A percentile compares a stretch with the other conserved stretches of the same genome.
phyloP scores from a whole-genome alignment of 2,113 vertebrate genomes.

The Caracal caracal region DNA sequence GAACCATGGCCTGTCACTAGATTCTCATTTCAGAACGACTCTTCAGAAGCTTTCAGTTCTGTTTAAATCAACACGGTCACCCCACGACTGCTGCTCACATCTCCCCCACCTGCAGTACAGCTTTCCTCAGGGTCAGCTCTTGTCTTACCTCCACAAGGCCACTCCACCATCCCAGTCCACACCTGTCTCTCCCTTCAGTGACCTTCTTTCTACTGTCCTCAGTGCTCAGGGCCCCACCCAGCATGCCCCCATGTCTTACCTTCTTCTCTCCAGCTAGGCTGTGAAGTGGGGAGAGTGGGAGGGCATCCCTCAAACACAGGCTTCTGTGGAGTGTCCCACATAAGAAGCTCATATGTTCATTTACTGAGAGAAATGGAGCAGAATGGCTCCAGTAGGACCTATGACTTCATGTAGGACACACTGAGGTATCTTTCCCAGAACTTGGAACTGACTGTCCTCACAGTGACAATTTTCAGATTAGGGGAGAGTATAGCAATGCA shows the following conservation, averaged over 20 bases:
- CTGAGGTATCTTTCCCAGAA: not conserved
- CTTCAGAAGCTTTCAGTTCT: not conserved
- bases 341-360: not conserved
- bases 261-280: not conserved
- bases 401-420: not conserved
- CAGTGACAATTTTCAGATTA: not conserved
- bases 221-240: not conserved
- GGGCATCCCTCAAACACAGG: not conserved
- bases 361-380: not conserved
- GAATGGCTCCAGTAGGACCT: not conserved
- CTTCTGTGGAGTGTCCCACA: not conserved
- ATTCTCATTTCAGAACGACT: not conserved
- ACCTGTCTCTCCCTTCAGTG: not conserved
- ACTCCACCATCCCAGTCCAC: not conserved
- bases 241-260: not conserved
- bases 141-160: not conserved
- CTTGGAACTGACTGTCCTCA: not conserved
- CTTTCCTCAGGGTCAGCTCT: not conserved
- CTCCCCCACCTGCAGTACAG: no score
- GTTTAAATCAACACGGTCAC: not conserved
- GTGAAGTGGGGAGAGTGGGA: not conserved
- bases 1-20: not conserved
- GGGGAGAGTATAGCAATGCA: not conserved
- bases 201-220: not conserved
- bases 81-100: fast-evolving